These are phyloP conservation scores for Drosophila ustulata DNA, from an alignment of 2,888 invertebrate species.

Conservation along the genomic window DNA sequence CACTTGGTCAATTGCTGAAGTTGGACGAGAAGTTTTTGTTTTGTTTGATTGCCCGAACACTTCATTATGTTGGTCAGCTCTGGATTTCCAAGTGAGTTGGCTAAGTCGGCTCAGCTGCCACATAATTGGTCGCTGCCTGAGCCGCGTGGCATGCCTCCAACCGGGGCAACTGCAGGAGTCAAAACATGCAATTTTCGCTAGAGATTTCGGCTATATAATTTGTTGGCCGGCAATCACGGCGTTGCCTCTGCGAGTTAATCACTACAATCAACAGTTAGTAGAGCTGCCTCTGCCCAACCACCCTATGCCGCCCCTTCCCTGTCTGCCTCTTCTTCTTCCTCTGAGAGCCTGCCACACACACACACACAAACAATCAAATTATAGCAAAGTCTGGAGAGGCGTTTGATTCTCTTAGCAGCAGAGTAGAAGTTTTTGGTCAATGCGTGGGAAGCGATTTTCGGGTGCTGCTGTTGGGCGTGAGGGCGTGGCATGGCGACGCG, in stretches of 20 bases:
- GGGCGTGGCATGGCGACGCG: conserved; percentile 59
- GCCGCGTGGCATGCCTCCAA: conserved; percentile 21
- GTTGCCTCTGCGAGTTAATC: conserved; percentile 64
- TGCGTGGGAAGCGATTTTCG: conserved; percentile 56
- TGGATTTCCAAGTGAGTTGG: conserved; percentile 71
- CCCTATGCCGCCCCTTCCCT: not conserved
- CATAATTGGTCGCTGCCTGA: conserved; percentile 45
- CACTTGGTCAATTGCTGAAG: conserved; percentile 46
- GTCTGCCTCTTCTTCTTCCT: not conserved
- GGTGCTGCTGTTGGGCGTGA: not conserved
- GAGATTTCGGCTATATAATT: conserved; percentile 54
- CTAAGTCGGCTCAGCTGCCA: conserved; percentile 76
- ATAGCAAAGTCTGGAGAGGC: conserved; percentile 45
- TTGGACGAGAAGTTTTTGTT: conserved; percentile 28
- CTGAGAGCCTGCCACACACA: conserved; percentile 3
- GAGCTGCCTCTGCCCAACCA: not conserved
- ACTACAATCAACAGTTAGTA: conserved; percentile 81
- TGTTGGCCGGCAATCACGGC: conserved; percentile 51
- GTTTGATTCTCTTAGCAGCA: conserved; percentile 40
- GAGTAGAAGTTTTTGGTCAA: conserved; percentile 6
- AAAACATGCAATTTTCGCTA: conserved; percentile 75
- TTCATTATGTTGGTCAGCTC: conserved; percentile 58
- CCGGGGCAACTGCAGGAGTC: conserved; percentile 42
- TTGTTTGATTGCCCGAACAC: conserved; percentile 56
- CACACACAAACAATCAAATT: conserved; percentile 74